Conservation (phyloP, 2,888 invertebrate genomes). For the Cataglyphis cursor region DNA sequence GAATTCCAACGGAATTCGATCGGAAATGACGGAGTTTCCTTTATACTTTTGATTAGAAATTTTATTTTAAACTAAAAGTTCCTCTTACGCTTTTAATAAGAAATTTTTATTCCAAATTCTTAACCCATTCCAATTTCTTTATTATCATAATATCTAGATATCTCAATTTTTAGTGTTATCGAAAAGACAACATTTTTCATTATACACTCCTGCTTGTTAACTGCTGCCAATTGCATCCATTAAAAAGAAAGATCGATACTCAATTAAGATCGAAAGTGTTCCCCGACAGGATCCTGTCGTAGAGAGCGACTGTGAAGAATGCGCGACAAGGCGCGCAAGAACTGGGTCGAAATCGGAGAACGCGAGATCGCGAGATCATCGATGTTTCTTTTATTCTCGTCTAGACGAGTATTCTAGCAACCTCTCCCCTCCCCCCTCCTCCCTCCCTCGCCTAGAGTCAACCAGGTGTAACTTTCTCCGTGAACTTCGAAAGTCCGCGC, state of each 20-base stretch:
- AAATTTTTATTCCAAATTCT: too few species aligned
- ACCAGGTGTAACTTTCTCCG: conserved; percentile 78
- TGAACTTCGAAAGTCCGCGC: conserved; percentile 79
- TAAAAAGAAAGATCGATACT: conserved; percentile 30
- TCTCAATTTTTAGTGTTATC: background rate
- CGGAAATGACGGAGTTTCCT: background rate
- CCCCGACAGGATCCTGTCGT: background rate
- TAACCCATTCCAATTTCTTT: background rate
- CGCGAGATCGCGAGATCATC: conserved; percentile 72
- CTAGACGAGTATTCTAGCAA: conserved; percentile 70
- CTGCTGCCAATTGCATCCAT: conserved; percentile 1
- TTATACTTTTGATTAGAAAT: conserved; percentile 16
- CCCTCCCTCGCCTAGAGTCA: conserved; percentile 49
- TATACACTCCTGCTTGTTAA: background rate
- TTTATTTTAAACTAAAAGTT: background rate
- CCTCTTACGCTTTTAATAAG: too few species aligned
- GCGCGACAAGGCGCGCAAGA: conserved; percentile 48
- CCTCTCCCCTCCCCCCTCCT: conserved; percentile 10
- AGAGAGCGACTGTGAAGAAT: conserved; percentile 33
- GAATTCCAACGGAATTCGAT: too few species aligned
- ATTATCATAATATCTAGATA: too few species aligned
- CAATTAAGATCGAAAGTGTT: conserved; percentile 66
- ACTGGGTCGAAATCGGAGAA: conserved; percentile 65
- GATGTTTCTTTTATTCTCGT: conserved; percentile 73
- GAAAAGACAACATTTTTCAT: background rate